These are phyloP conservation scores for Dynastes hyllus DNA, from an alignment of 2,888 invertebrate genomes.

Conservation along the genomic window DNA sequence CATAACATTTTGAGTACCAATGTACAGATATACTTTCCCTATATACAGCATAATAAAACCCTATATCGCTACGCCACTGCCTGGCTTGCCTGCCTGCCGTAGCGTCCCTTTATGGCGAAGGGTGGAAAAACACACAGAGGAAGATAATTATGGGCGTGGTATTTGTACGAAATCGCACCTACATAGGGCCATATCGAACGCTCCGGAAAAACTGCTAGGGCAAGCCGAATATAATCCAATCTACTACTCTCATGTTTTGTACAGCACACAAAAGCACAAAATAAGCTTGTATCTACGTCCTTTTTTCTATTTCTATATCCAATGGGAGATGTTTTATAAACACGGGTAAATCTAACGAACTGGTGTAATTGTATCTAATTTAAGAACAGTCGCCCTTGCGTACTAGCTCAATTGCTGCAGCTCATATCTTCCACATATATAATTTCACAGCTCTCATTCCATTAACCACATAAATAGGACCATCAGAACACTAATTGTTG, in stretches of 20 bases:
- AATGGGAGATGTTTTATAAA: too few relatives aligned
- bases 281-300: too few relatives aligned
- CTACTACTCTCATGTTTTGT: background rate
- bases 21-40: too few relatives aligned
- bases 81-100: background rate
- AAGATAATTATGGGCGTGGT: conserved; percentile 31
- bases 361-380: too few relatives aligned
- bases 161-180: conserved; percentile 2
- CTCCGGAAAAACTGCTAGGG: conserved; percentile 22
- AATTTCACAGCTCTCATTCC: background rate
- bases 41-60: too few relatives aligned
- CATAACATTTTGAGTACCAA: too few relatives aligned
- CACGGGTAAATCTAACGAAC: too few relatives aligned
- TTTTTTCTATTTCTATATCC: background rate
- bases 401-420: too few relatives aligned
- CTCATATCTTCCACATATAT: too few relatives aligned
- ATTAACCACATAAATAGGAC: background rate
- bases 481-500: background rate
- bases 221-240: background rate
- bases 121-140: conserved; percentile 10
- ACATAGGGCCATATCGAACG: background rate
- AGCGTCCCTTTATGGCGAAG: background rate
- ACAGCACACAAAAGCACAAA: too few relatives aligned
- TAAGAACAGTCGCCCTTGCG: too few relatives aligned
- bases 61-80: background rate